phyloP scores from a whole-genome alignment of 1,140 invertebrate genomes.

The Manduca sexta region DNA sequence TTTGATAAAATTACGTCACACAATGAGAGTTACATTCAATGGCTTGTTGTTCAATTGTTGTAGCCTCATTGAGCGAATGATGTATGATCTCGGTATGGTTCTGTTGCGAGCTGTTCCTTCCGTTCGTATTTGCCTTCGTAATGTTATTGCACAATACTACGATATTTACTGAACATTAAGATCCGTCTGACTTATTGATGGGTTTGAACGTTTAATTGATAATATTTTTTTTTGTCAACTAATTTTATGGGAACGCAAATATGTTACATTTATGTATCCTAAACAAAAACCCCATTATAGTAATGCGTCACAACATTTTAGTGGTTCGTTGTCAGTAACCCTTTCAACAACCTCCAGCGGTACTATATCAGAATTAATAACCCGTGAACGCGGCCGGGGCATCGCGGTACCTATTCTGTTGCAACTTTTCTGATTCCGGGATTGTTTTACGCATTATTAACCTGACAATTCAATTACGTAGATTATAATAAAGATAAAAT shows the following conservation, averaged over 20 bases:
- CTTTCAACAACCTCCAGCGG: conserved; percentile 44
- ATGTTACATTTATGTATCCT: background rate
- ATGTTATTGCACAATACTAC: conserved; percentile 38
- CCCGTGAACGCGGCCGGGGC: conserved; percentile 50
- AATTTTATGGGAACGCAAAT: too few relatives aligned
- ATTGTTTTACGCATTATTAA: conserved; percentile 72
- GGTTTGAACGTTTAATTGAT: too few relatives aligned
- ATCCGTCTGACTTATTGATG: too few relatives aligned
- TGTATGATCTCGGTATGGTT: conserved; percentile 41
- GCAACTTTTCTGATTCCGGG: conserved; percentile 60
- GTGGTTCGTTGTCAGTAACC: conserved; percentile 44
- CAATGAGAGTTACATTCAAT: conserved; percentile 50
- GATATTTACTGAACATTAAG: conserved; percentile 35
- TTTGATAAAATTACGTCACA: conserved; percentile 70
- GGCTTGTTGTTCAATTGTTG: conserved; percentile 65
- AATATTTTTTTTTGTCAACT: too few relatives aligned
- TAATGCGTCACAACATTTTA: conserved; percentile 55
- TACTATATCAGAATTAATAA: conserved; percentile 69
- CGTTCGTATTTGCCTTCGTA: conserved; percentile 45
- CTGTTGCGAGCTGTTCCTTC: conserved; percentile 43
- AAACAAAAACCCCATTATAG: conserved; percentile 6
- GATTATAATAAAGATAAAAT: conserved; percentile 50
- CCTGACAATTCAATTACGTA: conserved; percentile 64
- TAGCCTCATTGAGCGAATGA: conserved; percentile 63
- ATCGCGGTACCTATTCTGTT: conserved; percentile 34